These are phyloP conservation scores for Trypoxylus dichotomus DNA, from an alignment of 1,140 invertebrate genomes.

Conservation along the genomic window DNA sequence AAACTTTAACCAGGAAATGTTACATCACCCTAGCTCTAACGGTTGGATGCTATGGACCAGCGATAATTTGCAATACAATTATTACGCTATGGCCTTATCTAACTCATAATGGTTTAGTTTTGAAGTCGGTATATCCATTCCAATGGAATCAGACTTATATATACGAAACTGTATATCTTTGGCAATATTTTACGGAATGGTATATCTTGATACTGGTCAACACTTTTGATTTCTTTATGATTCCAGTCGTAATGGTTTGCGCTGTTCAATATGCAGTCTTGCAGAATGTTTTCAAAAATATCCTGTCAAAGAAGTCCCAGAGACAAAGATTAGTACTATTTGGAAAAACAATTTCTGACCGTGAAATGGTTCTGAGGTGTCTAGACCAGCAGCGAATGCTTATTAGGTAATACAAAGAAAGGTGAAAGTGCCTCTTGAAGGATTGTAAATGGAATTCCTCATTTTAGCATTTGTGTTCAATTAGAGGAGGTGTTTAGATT, in stretches of 20 bases:
- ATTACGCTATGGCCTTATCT: constrained; percentile 13
- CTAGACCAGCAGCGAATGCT: constrained; percentile 16
- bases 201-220: constrained; percentile 6
- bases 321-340: neutral
- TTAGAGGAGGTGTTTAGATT: constrained; percentile 13
- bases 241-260: neutral
- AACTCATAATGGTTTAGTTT: neutral
- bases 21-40: neutral
- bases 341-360: neutral
- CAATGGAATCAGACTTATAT: constrained; percentile 26
- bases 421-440: neutral
- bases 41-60: neutral
- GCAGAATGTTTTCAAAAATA: constrained; percentile 9
- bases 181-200: constrained; percentile 27
- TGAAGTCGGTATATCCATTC: constrained; percentile 15
- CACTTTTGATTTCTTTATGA: constrained; percentile 24
- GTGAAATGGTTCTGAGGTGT: constrained; percentile 14
- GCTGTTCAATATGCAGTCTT: constrained; percentile 8
- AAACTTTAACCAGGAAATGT: neutral
- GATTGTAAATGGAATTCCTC: neutral
- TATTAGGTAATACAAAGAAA: neutral
- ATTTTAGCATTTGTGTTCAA: neutral
- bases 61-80: neutral
- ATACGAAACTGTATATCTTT: constrained; percentile 7
- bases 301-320: neutral